Evolutionary conservation across 2,888 invertebrate species (phyloP).

Genomic region (Gisinianus flammeolus): DNA sequence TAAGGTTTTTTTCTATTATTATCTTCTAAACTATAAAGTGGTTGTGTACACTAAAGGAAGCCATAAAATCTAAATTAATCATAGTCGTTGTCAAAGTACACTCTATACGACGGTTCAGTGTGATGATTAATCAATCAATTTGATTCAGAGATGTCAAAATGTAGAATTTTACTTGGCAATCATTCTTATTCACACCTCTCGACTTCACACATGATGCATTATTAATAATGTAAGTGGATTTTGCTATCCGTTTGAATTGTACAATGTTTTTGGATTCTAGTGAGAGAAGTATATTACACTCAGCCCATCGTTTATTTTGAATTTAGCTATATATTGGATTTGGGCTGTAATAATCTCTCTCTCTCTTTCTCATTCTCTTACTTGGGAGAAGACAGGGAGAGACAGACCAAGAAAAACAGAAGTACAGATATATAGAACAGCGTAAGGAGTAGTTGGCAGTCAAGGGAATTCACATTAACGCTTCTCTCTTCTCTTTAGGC

Average conservation of each 20-base stretch:
- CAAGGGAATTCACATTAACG: background rate
- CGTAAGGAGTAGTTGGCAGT: background rate
- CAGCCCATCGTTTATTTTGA: background rate
- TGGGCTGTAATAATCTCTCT: background rate
- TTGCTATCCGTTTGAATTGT: no score
- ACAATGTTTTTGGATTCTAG: background rate
- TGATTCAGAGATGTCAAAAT: constrained; percentile 10
- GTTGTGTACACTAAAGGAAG: no score
- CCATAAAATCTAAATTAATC: constrained; percentile 12
- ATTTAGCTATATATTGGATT: background rate
- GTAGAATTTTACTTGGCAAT: constrained; percentile 22
- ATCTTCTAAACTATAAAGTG: no score
- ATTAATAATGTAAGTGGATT: no score
- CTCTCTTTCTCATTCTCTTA: background rate
- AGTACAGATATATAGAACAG: background rate
- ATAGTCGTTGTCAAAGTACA: constrained; percentile 9
- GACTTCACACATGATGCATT: no score
- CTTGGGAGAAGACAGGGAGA: background rate
- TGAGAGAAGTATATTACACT: background rate
- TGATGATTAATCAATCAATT: constrained; percentile 14
- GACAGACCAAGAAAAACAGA: background rate
- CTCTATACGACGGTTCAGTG: no score
- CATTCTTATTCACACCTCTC: constrained; percentile 26
- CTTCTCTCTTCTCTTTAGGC: background rate
- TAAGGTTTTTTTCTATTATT: no score